Conservation (phyloP, 2,113 vertebrate species). For the Tychaedon coryphoeus region DNA sequence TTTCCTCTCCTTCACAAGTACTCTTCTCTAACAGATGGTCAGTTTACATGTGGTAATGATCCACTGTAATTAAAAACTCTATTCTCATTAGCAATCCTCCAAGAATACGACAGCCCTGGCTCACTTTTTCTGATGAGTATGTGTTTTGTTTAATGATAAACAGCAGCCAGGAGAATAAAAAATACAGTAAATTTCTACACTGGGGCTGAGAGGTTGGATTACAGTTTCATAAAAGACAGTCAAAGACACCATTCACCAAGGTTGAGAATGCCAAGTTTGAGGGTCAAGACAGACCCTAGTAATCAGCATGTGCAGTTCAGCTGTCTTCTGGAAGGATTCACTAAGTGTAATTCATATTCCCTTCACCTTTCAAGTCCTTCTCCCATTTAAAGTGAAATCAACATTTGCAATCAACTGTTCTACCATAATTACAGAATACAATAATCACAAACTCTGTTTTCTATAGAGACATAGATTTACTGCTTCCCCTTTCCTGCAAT, state of each 20-base stretch:
- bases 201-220: not conserved
- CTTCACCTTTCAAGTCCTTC: not conserved
- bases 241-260: not conserved
- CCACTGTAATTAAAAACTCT: not conserved
- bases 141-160: not conserved
- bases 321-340: not conserved
- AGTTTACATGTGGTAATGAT: not conserved
- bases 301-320: not conserved
- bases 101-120: not conserved
- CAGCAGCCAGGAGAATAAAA: not conserved
- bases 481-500: not conserved
- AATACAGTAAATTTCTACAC: not conserved
- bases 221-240: not conserved
- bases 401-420: constrained; percentile 48
- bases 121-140: not conserved
- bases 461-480: not conserved
- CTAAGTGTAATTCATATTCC: not conserved
- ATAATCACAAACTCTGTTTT: constrained; percentile 23
- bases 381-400: not conserved
- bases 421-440: constrained; percentile 40
- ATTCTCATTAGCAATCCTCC: not conserved
- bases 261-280: not conserved
- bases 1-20: not conserved
- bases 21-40: not conserved
- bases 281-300: not conserved